phyloP scores from a whole-genome alignment of 2,113 vertebrate species.

The Microtus montanus region DNA sequence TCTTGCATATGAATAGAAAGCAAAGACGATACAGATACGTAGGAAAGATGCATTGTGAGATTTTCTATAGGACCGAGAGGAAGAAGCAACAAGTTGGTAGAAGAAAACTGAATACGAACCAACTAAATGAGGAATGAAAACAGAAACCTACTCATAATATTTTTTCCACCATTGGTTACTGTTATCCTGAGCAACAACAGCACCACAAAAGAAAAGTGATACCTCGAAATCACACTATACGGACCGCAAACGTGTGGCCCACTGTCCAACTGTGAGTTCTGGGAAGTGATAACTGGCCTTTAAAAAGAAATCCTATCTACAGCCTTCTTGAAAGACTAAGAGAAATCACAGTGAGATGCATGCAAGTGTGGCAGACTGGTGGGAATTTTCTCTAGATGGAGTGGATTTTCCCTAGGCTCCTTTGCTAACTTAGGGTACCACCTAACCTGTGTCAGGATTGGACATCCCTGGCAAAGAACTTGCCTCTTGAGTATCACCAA shows the following conservation, averaged over 20 bases:
- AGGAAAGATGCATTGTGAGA: not conserved
- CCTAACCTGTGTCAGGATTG: not conserved
- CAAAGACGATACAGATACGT: not conserved
- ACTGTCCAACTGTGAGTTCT: not conserved
- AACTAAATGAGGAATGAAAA: not conserved
- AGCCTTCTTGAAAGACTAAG: not conserved
- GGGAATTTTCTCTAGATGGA: not conserved
- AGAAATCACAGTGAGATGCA: not conserved
- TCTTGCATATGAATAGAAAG: not conserved
- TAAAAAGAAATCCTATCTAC: not conserved
- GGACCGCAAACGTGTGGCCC: not conserved
- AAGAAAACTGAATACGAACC: not conserved
- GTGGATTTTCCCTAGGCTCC: not conserved
- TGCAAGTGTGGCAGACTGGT: not conserved
- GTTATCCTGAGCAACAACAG: not conserved
- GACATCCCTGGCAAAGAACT: not conserved
- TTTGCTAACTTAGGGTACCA: not conserved
- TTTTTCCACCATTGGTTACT: not conserved
- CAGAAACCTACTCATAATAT: rapidly evolving
- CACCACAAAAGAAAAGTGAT: not conserved
- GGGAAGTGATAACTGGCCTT: not conserved
- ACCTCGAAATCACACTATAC: not conserved
- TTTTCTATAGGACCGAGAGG: not conserved
- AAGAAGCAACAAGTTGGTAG: not conserved
- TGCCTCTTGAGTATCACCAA: not conserved